These are phyloP conservation scores for Dipodomys ordii DNA, from an alignment of 2,113 vertebrate genomes.

Conservation along the genomic window DNA sequence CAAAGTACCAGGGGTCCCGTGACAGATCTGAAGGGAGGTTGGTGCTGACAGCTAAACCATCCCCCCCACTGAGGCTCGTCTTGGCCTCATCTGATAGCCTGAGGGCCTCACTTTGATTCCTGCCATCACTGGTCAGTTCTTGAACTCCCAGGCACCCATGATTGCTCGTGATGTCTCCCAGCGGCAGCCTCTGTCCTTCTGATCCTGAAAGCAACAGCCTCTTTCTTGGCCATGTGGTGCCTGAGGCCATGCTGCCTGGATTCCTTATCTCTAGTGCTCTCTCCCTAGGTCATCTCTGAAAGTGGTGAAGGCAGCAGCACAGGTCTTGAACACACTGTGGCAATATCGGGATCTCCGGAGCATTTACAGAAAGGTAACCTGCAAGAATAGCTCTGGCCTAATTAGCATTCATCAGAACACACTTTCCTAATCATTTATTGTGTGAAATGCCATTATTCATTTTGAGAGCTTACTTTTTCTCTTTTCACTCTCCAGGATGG, in stretches of 20 bases:
- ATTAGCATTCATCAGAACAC: slow-evolving; percentile 29
- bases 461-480: slow-evolving; percentile 66
- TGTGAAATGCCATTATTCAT: slow-evolving; percentile 66
- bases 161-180: background rate
- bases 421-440: slow-evolving; percentile 19
- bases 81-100: background rate
- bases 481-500: slow-evolving; percentile 90
- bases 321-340: slow-evolving; percentile 98
- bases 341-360: slow-evolving; percentile 98
- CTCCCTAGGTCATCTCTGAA: slow-evolving; percentile 94
- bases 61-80: background rate
- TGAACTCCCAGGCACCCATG: background rate
- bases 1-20: background rate
- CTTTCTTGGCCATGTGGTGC: background rate
- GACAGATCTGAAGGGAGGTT: background rate
- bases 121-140: background rate
- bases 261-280: slow-evolving; percentile 31
- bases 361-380: slow-evolving; percentile 98
- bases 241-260: background rate
- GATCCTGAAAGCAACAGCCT: background rate
- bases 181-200: background rate
- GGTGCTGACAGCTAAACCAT: background rate
- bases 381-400: slow-evolving; percentile 48
- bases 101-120: background rate
- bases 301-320: slow-evolving; percentile 97